These are phyloP conservation scores for Stenoptilia bipunctidactyla DNA, from an alignment of 2,888 invertebrate genomes.

Conservation along the genomic window DNA sequence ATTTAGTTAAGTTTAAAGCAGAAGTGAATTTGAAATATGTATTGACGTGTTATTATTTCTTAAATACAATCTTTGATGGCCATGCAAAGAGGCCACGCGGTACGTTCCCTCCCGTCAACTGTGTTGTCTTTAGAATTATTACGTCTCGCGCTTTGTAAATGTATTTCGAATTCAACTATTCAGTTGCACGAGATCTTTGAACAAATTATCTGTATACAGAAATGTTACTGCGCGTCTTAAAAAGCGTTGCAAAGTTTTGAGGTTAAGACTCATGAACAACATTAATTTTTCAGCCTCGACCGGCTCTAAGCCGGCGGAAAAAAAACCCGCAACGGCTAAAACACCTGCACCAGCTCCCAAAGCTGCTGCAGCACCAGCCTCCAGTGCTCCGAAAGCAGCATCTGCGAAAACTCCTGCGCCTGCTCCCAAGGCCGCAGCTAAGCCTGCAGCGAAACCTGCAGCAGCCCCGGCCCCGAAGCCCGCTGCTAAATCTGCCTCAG, in stretches of 20 bases:
- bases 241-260: no score
- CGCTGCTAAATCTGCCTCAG: constrained; percentile 22
- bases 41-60: no score
- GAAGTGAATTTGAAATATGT: no score
- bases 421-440: constrained; percentile 57
- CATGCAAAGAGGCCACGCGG: constrained; percentile 4
- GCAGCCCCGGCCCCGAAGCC: constrained; percentile 59
- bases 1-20: no score
- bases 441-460: constrained; percentile 53
- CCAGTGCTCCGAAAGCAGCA: constrained; percentile 31
- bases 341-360: constrained; percentile 59
- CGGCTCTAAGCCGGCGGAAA: constrained; percentile 58
- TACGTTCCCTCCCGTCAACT: background rate
- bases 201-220: no score
- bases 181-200: no score
- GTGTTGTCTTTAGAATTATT: no score
- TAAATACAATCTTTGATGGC: no score
- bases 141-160: no score
- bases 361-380: constrained; percentile 37
- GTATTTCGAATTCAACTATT: no score
- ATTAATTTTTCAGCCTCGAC: constrained; percentile 31
- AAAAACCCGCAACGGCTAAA: constrained; percentile 51
- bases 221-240: no score
- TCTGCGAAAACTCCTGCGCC: constrained; percentile 50
- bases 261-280: constrained; percentile 24